phyloP scores from a whole-genome alignment of 2,113 vertebrate genomes.

The Phainopepla nitens region DNA sequence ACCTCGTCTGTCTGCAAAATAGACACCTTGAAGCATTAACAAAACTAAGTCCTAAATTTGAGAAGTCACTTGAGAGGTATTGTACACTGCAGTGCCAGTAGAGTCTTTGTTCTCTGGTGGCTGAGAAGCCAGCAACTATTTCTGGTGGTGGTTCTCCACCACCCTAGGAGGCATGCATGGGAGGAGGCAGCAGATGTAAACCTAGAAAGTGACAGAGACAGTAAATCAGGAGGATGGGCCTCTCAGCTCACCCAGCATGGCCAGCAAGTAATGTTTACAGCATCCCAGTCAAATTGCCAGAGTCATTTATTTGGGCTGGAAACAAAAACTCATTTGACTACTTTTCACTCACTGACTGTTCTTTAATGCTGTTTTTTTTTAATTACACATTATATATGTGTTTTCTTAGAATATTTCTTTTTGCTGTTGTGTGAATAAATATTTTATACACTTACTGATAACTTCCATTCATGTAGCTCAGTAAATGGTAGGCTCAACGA shows the following conservation, averaged over 20 bases:
- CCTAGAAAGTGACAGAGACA: background rate
- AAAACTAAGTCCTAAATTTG: background rate
- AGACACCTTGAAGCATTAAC: background rate
- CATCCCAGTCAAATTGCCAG: background rate
- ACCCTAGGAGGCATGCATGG: background rate
- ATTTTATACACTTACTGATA: background rate
- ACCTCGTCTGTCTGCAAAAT: background rate
- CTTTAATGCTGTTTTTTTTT: background rate
- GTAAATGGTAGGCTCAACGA: background rate
- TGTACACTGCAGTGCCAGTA: background rate
- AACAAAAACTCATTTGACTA: background rate
- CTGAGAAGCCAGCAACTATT: background rate
- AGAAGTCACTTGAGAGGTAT: background rate
- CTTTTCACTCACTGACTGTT: background rate
- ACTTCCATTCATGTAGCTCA: background rate
- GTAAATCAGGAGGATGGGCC: background rate
- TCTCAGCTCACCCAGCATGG: background rate
- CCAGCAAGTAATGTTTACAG: background rate
- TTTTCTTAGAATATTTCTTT: background rate
- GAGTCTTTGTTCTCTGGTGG: background rate
- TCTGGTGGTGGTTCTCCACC: background rate
- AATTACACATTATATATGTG: background rate
- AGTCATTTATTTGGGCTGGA: background rate
- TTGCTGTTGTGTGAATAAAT: background rate
- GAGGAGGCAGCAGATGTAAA: background rate